phyloP scores from a whole-genome alignment of 2,113 vertebrate species.

The Chionomys nivalis region DNA sequence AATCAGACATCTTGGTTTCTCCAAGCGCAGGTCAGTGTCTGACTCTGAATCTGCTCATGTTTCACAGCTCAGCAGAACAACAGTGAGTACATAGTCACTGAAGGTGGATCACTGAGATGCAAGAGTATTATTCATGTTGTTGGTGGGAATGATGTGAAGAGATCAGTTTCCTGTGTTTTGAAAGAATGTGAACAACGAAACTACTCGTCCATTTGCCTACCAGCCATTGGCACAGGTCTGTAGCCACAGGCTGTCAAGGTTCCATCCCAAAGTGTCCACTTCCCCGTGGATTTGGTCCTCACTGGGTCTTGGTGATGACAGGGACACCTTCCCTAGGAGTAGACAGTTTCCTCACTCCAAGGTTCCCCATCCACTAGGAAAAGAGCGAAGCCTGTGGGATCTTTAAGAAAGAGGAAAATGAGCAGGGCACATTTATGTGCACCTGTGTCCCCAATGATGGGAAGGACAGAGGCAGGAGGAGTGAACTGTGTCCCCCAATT shows the following conservation, averaged over 20 bases:
- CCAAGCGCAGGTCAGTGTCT: not conserved
- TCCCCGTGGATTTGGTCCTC: not conserved
- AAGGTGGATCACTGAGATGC: conserved; percentile 88
- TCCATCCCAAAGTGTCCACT: not conserved
- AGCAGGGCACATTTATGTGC: no score
- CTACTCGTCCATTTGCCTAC: conserved; percentile 90
- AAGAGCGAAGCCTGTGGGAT: not conserved
- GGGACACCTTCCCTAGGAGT: not conserved
- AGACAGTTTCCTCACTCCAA: not conserved
- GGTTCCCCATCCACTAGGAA: not conserved
- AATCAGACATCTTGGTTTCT: conserved; percentile 20
- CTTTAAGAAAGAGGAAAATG: not conserved
- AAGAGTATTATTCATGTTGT: conserved; percentile 91
- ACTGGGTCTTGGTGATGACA: not conserved
- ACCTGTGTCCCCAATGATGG: no score
- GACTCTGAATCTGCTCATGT: conserved; percentile 48
- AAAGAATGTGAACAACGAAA: conserved; percentile 84
- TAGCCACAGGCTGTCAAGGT: not conserved
- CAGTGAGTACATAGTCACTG: conserved; percentile 86
- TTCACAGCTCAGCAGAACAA: conserved; percentile 84
- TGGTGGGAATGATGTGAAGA: conserved; percentile 78
- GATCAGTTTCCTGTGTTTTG: conserved; percentile 84
- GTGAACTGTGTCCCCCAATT: no score
- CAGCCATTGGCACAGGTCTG: conserved; percentile 95
- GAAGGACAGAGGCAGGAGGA: no score